Evolutionary conservation across 2,888 invertebrate genomes (phyloP), one percentile per base, ranked within the genome.

Genomic region (Leptopilina syphax): DNA sequence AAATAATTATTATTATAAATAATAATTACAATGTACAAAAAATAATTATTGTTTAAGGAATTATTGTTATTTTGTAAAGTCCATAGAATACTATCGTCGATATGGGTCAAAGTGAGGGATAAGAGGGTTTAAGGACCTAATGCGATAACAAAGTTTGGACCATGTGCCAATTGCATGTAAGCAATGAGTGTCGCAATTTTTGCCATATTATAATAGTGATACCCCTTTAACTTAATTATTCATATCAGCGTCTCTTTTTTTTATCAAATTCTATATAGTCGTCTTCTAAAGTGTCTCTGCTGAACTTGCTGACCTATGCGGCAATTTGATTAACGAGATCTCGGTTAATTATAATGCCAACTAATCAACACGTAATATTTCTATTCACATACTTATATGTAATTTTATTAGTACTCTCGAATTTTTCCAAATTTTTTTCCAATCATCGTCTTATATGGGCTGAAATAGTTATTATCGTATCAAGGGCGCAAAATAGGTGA

Each of bases 81-180:
- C 34, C 34, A 34, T 34, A 34, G 34, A 65, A 67, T 44, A 67
- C 18, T 44, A 67, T 67, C 44, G 44, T 44, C 67, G 67, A 67
- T 67, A 18, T 67, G 67, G 67, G 67, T 67, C 67, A 68, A n/a
- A 67, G 9, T 67, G 47, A 67, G 18, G 67, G 67, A 67, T 67
- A 67, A 67, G 67, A 67, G 13, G 47, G 18, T 67, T 67, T 44
- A 67, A 67, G 47, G 18, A 67, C 63, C 63, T 24, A n/a, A 24
- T 50, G 50, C 50, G 50, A 50, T 50, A 50, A 50, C n/a, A 60
- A 1, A 60, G 60, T 60, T 60, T 60, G 63, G 63, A 63, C n/a
- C 47, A 68, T 67, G 47, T 67, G 67, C n/a, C 44, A 67, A 12
- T 13, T n/a, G 41, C 34, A n/a, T 67, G 34, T 47, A 7, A 47